These are phyloP conservation scores for Diarsia mendica DNA, from an alignment of 2,888 invertebrate species.

Conservation along the genomic window DNA sequence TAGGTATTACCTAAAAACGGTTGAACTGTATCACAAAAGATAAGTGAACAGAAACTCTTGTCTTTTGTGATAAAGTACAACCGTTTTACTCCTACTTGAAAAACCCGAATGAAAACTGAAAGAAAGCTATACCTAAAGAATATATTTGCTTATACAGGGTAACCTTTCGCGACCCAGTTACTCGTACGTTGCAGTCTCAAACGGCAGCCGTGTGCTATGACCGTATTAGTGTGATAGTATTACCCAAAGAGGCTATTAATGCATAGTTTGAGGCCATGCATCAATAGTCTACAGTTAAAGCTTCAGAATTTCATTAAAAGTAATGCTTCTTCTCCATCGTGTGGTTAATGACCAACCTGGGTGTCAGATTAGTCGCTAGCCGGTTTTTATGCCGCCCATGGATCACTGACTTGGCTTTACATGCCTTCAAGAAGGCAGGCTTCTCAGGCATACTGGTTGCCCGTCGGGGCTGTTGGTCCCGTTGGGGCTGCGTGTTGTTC, in stretches of 20 bases:
- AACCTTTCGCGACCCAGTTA: constrained; percentile 52
- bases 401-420: too few relatives aligned
- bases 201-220: constrained; percentile 24
- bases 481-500: too few relatives aligned
- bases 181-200: not conserved
- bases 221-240: constrained; percentile 16
- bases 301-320: constrained; percentile 16
- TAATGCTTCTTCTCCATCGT: not conserved
- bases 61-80: too few relatives aligned
- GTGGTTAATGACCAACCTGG: too few relatives aligned
- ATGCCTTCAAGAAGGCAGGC: too few relatives aligned
- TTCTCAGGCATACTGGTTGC: too few relatives aligned
- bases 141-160: constrained; percentile 40
- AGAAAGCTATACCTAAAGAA: constrained; percentile 34
- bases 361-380: too few relatives aligned
- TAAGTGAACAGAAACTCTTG: not conserved
- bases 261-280: constrained; percentile 1
- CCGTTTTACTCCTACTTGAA: constrained; percentile 5
- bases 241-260: not conserved
- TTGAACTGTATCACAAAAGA: constrained; percentile 31
- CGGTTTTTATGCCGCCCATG: too few relatives aligned
- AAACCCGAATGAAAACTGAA: constrained; percentile 24
- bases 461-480: too few relatives aligned
- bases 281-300: constrained; percentile 7
- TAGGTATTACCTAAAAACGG: constrained; percentile 18